Evolutionary conservation across 2,797 vertebrate genomes (phyloP).

Genomic region (Xenops minutus): DNA sequence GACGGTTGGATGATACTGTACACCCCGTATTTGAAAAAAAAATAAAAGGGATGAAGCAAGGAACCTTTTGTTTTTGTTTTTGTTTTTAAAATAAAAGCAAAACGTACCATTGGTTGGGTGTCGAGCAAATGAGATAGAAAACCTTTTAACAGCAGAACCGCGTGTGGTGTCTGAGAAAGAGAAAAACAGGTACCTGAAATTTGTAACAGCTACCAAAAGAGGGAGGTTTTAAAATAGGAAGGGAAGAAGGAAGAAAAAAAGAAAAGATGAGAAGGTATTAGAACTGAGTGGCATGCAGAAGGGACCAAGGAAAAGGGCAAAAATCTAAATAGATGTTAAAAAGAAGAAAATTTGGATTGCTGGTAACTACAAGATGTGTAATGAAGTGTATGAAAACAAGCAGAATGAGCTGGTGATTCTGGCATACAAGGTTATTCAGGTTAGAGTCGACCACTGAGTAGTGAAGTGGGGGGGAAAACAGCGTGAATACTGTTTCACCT

Average conservation of each 20-base stretch:
- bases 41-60: conserved; percentile 79
- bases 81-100: conserved; percentile 86
- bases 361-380: conserved; percentile 67
- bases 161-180: conserved; percentile 94
- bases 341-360: conserved; percentile 65
- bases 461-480: not conserved
- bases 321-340: conserved; percentile 74
- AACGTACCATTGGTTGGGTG: conserved; percentile 97
- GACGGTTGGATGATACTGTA: conserved; percentile 70
- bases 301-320: conserved; percentile 60
- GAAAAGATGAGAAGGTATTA: conserved; percentile 70
- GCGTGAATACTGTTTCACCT: conserved; percentile 36
- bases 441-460: conserved; percentile 42
- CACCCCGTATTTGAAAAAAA: conserved; percentile 74
- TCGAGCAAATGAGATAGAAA: conserved; percentile 98
- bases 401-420: conserved; percentile 65
- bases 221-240: conserved; percentile 75
- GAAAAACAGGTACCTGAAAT: conserved; percentile 94
- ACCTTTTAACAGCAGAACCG: conserved; percentile 94
- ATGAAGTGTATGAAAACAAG: conserved; percentile 74
- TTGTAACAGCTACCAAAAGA: conserved; percentile 85
- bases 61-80: conserved; percentile 75
- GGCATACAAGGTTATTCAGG: conserved; percentile 48
- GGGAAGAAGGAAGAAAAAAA: conserved; percentile 57
- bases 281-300: conserved; percentile 83